phyloP scores from a whole-genome alignment of 2,888 invertebrate species.

The Cistogaster globosa region DNA sequence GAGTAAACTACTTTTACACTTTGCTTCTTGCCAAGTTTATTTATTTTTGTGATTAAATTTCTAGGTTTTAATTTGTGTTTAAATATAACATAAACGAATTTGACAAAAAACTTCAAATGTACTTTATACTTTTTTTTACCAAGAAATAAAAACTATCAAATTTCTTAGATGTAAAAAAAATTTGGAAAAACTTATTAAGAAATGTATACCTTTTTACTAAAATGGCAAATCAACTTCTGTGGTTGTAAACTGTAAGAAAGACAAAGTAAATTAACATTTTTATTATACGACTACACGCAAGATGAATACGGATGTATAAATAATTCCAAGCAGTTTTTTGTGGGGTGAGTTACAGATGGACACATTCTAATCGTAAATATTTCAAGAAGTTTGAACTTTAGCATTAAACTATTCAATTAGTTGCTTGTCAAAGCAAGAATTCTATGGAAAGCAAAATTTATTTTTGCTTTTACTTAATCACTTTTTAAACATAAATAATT shows the following conservation, averaged over 20 bases:
- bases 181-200: conserved; percentile 38
- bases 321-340: background rate
- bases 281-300: background rate
- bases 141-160: conserved; percentile 54
- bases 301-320: background rate
- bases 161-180: conserved; percentile 48
- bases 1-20: conserved; percentile 17
- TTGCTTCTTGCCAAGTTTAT: background rate
- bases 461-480: background rate
- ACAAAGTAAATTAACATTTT: conserved; percentile 66
- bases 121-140: background rate
- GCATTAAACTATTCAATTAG: conserved; percentile 66
- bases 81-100: conserved; percentile 53
- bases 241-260: conserved; percentile 37
- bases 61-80: conserved; percentile 60
- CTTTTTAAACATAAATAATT: conserved; percentile 64
- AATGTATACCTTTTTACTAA: conserved; percentile 50
- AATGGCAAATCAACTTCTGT: conserved; percentile 55
- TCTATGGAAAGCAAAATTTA: too few species aligned
- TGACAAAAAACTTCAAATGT: conserved; percentile 43
- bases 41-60: conserved; percentile 35
- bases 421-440: background rate
- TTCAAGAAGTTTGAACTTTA: conserved; percentile 41
- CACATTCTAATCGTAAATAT: too few species aligned
- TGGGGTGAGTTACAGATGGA: background rate